Evolutionary conservation across 2,113 vertebrate species (phyloP).

Genomic region (Ranitomeya variabilis): DNA sequence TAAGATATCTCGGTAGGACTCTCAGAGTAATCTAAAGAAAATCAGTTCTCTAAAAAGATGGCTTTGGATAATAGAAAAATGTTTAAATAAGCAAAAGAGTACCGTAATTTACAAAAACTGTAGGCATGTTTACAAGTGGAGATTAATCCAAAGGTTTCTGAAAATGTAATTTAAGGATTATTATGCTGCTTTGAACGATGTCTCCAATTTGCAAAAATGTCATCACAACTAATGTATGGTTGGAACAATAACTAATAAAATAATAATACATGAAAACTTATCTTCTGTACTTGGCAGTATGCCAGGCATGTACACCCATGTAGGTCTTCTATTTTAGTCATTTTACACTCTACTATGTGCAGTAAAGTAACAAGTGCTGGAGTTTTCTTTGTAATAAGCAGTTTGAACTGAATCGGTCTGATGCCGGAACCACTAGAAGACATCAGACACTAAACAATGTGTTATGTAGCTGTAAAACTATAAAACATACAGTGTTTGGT

Average conservation of each 20-base stretch:
- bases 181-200: background rate
- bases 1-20: background rate
- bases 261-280: background rate
- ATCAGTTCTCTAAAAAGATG: background rate
- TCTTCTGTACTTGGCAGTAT: background rate
- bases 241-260: background rate
- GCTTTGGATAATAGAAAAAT: background rate
- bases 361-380: too few species aligned
- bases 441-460: too few species aligned
- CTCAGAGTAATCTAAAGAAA: background rate
- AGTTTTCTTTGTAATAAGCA: too few species aligned
- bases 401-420: too few species aligned
- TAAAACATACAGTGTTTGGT: too few species aligned
- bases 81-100: background rate
- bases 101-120: background rate
- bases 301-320: background rate
- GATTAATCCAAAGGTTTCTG: background rate
- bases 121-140: background rate
- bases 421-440: too few species aligned
- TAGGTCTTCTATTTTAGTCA: background rate
- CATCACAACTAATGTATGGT: background rate
- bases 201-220: background rate
- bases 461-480: too few species aligned
- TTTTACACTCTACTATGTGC: background rate
- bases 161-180: conserved; percentile 25